Base-by-base conservation (phyloP, 2,888 invertebrate genomes). In the Epistrophella euchroma region DNA sequence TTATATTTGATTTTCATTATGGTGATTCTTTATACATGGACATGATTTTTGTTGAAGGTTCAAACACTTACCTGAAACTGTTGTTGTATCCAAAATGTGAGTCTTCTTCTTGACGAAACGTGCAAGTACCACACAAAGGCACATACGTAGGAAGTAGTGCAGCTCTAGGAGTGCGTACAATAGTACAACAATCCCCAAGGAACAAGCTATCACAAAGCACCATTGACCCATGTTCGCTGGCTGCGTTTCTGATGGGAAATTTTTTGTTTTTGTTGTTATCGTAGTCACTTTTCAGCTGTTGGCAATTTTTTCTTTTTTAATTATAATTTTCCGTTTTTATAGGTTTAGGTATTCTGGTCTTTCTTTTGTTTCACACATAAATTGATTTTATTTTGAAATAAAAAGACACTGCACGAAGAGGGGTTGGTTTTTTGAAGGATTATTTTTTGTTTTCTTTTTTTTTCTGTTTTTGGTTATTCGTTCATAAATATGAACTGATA, bases 121-220 rank as follows among this genome's bases (percentile, higher is more conserved):
- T 35, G 96, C 95, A 88, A 94, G 93, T 88, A 96, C 89, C 60
- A 96, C 94, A 88, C 95, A 95, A 88, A 96, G 92, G 88, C 94
- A 93, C 91, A 96, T 94, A 89, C 97, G 94, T 88, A 95, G 90
- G 90, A 96, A 95, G 91, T 97, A 97, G 91, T 96, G 95, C 55
- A 96, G 92, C 92, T 97, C 97, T 89, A 95, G 93, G 75, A 94
- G 90, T 66, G 94, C 92, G 90, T 96, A 95, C 9, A 95, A 90
- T 37, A 95, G 88, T 79, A 95, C 88, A 40, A 92, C 79, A 62
- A 86, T 88, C 79, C 89, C 88, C 76, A 92, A 89, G 87, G 89
- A 90, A 88, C 90, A 88, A 73, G 90, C 89, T 45, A 90, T 88
- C 79, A 90, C 88, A 88, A 90, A 91, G 89, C 92, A 91, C 89